These are phyloP conservation scores for Buteo buteo DNA, from an alignment of 2,113 vertebrate genomes.

Conservation along the genomic window DNA sequence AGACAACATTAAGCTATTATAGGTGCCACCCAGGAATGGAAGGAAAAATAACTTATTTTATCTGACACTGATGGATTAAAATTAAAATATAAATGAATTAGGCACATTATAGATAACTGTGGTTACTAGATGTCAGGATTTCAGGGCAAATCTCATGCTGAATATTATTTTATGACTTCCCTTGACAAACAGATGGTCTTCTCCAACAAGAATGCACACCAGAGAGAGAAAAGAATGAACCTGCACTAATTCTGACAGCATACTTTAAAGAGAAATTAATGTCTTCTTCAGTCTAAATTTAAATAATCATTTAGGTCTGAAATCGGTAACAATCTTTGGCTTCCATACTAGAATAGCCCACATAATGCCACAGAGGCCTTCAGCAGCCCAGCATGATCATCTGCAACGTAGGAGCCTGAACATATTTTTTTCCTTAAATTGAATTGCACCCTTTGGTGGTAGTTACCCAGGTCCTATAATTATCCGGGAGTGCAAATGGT, in stretches of 20 bases:
- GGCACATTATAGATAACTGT: slow-evolving; percentile 44
- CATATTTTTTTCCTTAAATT: slow-evolving; percentile 40
- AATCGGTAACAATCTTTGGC: slow-evolving; percentile 20
- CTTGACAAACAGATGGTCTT: slow-evolving; percentile 62
- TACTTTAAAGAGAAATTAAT: slow-evolving; percentile 32
- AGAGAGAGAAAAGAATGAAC: background rate
- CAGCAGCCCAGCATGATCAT: background rate
- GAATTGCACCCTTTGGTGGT: slow-evolving; percentile 8
- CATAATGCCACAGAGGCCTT: background rate
- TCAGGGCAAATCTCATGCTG: slow-evolving; percentile 19
- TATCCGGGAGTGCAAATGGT: background rate
- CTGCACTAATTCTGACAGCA: slow-evolving; percentile 24
- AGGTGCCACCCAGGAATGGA: slow-evolving; percentile 18
- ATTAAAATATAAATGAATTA: slow-evolving; percentile 73
- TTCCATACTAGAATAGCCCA: background rate
- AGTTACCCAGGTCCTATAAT: background rate
- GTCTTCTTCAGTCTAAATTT: slow-evolving; percentile 12
- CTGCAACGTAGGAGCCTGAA: background rate
- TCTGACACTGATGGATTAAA: slow-evolving; percentile 65
- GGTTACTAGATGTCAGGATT: slow-evolving; percentile 49
- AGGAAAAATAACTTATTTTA: slow-evolving; percentile 64
- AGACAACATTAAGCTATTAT: slow-evolving; percentile 46
- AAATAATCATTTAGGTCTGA: slow-evolving; percentile 44
- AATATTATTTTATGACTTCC: slow-evolving; percentile 63
- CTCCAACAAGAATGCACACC: background rate